These are phyloP conservation scores for Phalloptychus januarius DNA, from an alignment of 2,797 vertebrate genomes.

Conservation along the genomic window DNA sequence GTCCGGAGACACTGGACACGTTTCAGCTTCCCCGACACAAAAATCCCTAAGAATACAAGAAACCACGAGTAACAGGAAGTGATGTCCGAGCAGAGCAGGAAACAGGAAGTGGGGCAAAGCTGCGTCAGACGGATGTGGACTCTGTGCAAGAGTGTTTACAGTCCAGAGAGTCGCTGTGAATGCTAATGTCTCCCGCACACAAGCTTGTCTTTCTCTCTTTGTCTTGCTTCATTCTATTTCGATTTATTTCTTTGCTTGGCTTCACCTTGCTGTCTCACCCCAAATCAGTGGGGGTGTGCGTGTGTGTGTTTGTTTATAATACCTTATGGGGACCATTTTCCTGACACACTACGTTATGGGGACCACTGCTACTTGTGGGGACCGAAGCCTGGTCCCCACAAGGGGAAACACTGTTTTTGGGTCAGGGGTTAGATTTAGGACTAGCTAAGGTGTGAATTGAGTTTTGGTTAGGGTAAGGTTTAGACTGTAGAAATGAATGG, in stretches of 20 bases:
- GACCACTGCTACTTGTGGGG: too few species aligned
- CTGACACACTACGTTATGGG: too few species aligned
- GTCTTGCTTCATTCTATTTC: constrained; percentile 10
- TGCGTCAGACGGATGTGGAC: constrained; percentile 54
- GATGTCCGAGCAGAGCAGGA: constrained; percentile 32
- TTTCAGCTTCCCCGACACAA: too few species aligned
- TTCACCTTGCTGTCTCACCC: constrained; percentile 40
- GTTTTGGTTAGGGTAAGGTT: too few species aligned
- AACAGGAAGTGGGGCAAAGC: constrained; percentile 41
- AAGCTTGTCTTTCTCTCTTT: constrained; percentile 33
- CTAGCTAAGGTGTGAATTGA: too few species aligned
- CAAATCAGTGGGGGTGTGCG: constrained; percentile 11
- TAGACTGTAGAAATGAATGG: too few species aligned
- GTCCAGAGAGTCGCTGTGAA: constrained; percentile 53
- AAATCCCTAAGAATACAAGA: background rate
- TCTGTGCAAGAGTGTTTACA: constrained; percentile 66
- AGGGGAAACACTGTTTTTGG: too few species aligned
- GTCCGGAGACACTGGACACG: background rate
- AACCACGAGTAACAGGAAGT: constrained; percentile 37
- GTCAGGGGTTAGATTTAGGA: too few species aligned
- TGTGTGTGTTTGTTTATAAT: constrained; percentile 4
- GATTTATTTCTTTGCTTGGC: constrained; percentile 28
- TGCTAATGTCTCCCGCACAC: constrained; percentile 54
- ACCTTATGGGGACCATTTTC: too few species aligned
- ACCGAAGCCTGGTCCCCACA: too few species aligned